Evolutionary conservation across 2,888 invertebrate genomes (phyloP).

Genomic region (Furcula furcula): DNA sequence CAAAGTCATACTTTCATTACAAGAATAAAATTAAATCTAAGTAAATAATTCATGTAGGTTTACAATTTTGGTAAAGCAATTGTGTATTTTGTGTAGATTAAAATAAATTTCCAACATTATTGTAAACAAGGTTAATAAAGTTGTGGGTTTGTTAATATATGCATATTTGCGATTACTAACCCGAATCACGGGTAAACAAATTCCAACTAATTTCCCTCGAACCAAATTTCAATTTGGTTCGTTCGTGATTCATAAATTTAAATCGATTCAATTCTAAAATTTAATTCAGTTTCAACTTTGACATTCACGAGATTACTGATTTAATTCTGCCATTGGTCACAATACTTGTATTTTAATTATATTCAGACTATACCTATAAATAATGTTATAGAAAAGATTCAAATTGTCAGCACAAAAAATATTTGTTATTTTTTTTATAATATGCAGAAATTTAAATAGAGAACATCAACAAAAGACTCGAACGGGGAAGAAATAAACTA

Average conservation of each 20-base stretch:
- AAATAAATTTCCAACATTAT: neutral
- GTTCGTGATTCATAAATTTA: constrained; percentile 30
- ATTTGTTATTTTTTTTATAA: too few species aligned
- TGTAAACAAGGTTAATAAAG: neutral
- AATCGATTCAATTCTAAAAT: constrained; percentile 33
- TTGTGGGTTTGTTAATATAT: neutral
- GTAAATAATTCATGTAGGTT: too few species aligned
- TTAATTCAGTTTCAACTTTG: constrained; percentile 20
- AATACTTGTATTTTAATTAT: neutral
- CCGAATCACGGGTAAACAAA: constrained; percentile 9
- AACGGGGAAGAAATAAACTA: too few species aligned
- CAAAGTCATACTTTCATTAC: too few species aligned
- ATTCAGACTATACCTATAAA: too few species aligned
- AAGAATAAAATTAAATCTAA: too few species aligned
- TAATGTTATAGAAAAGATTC: too few species aligned
- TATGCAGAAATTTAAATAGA: too few species aligned
- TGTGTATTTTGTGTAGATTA: neutral
- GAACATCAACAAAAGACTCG: too few species aligned
- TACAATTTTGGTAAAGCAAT: too few species aligned
- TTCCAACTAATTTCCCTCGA: constrained; percentile 11
- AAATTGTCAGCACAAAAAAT: too few species aligned
- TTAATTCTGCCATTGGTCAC: neutral
- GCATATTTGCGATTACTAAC: neutral
- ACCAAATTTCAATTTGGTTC: constrained; percentile 19
- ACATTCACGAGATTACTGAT: constrained; percentile 14